These are phyloP conservation scores for Tragelaphus strepsiceros DNA, from an alignment of 2,113 vertebrate species.

Conservation along the genomic window DNA sequence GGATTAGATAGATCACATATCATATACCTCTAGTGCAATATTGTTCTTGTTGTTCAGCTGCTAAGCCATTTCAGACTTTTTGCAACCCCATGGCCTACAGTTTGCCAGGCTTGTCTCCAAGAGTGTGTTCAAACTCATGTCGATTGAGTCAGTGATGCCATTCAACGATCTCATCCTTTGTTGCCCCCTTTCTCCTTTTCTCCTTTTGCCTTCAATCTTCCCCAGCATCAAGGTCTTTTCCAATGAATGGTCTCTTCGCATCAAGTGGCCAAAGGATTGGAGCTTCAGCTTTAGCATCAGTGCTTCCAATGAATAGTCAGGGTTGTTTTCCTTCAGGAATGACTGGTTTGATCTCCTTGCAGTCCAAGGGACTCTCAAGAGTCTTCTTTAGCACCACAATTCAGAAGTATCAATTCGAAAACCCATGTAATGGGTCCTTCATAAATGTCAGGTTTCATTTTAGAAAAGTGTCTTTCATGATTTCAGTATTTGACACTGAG, in stretches of 20 bases:
- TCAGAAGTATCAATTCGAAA: background rate
- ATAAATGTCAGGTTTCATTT: background rate
- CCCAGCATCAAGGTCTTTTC: background rate
- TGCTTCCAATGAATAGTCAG: background rate
- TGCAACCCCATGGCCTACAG: background rate
- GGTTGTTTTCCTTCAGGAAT: background rate
- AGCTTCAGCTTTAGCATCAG: background rate
- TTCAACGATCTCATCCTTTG: background rate
- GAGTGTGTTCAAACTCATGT: background rate
- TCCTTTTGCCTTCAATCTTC: background rate
- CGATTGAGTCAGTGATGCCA: background rate
- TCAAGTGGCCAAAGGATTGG: background rate
- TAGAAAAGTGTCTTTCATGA: background rate
- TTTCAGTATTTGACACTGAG: background rate
- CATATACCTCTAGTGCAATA: fast-evolving
- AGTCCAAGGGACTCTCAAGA: background rate
- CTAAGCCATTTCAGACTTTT: background rate
- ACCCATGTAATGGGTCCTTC: background rate
- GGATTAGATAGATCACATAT: background rate
- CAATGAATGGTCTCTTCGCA: background rate
- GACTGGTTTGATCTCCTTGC: background rate
- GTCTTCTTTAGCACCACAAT: background rate
- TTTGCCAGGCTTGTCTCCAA: background rate
- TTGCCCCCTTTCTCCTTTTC: background rate
- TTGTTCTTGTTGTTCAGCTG: background rate